Evolutionary conservation across 2,797 vertebrate species (phyloP), one percentile per base, ranked within the genome.

Genomic region (Prunella strophiata): DNA sequence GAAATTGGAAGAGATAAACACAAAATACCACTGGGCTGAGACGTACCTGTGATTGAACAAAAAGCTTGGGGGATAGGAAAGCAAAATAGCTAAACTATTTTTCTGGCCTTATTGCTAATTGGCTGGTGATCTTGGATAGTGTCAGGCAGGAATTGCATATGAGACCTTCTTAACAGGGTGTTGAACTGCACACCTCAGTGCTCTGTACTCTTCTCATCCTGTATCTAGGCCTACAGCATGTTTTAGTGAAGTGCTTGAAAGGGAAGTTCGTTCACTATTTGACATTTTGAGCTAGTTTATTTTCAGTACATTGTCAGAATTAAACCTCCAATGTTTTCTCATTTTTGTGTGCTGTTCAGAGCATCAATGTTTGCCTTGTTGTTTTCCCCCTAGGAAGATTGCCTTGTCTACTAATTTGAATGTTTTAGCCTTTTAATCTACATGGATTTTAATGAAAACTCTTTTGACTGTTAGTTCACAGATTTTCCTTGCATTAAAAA

Each of bases 371-470:
- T 93, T 96, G 75, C 62, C 70, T 92, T 91, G 63, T 81, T 90
- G 57, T 94, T 95, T 95, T 82, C 63, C 80, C 83, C 54, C 30
- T 40, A 81, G 90, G 78, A 95, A 83, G 50, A 93, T 91, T 91
- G 77, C 51, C 83, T 91, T 96, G 87, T 77, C 88, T 85, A 59
- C 75, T 91, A 86, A 91, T 95, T 95, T 92, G 55, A 85, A 86
- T 91, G 88, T 76, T 97, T 95, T 88, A 68, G 87, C 62, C 65
- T 96, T 95, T 96, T 96, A 97, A 92, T 88, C 85, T 92, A 84
- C 79, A 91, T 61, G 68, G 93, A 94, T 94, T 95, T 77, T 91
- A 95, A 94, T 91, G 82, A 89, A 93, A 92, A 95, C 38, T 76
- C 80, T 90, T 92, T 82, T 93, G 76, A 90, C 73, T 94, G 83